Evolutionary conservation across 1,140 invertebrate species (phyloP).

Genomic region (Gryllus bimaculatus): DNA sequence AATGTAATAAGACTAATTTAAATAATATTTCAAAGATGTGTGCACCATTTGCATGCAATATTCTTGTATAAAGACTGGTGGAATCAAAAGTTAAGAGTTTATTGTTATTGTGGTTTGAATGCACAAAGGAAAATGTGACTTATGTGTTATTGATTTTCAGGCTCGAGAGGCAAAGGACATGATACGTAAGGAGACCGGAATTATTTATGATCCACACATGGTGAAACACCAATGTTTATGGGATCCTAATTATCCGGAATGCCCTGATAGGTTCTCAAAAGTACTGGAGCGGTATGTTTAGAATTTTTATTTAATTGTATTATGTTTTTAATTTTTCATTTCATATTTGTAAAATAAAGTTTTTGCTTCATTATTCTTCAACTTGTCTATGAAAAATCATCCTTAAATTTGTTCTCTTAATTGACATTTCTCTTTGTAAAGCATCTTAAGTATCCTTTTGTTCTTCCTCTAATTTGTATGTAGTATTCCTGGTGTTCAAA

Average conservation of each 20-base stretch:
- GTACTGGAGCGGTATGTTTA: slow-evolving; percentile 52
- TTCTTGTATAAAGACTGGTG: neutral
- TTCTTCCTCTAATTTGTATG: neutral
- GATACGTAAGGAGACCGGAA: slow-evolving; percentile 53
- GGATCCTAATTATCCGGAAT: slow-evolving; percentile 75
- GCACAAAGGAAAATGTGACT: slow-evolving; percentile 7
- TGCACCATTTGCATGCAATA: neutral
- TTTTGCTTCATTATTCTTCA: neutral
- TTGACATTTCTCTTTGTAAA: neutral
- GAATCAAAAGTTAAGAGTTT: neutral
- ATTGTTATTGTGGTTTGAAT: neutral
- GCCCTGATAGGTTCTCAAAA: slow-evolving; percentile 59
- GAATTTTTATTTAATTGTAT: neutral
- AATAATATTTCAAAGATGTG: neutral
- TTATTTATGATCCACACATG: slow-evolving; percentile 72
- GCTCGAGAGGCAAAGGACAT: slow-evolving; percentile 51
- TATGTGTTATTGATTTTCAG: slow-evolving; percentile 33
- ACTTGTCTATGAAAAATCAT: neutral
- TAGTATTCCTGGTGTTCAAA: neutral
- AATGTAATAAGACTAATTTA: neutral
- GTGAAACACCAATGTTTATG: slow-evolving; percentile 67
- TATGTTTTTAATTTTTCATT: neutral
- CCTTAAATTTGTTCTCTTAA: too few relatives aligned
- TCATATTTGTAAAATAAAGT: neutral
- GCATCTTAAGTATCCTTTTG: neutral